Base-by-base conservation (phyloP, 2,888 invertebrate genomes). In the Sinodicranocentrus sp. region DNA sequence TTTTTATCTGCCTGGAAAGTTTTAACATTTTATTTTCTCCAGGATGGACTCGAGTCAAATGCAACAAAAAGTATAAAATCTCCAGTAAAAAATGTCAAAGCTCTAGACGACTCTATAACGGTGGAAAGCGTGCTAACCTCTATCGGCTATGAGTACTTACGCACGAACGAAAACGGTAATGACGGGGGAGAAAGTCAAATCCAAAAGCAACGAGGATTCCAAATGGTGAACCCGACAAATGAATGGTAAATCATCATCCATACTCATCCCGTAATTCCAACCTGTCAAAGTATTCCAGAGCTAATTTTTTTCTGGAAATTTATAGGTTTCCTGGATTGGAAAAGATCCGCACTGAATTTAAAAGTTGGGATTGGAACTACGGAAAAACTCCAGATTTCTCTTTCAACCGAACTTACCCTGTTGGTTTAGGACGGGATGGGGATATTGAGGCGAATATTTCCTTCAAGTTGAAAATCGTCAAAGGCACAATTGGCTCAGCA, bases 311-410 rank as follows among this genome's bases (percentile, higher is more conserved):
- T n/a, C n/a, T n/a, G n/a, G n/a, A n/a, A n/a, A 10, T 43, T 48
- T 48, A 15, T 59, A 84, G 84, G 84, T 89, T 90, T 89, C 21
- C 90, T 94, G 95, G 96, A 89, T 92, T 97, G 28, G 93, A 93
- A 10, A 93, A 94, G 88, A 92, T 96, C 79, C 93, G 93, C 78
- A 92, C 93, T 48, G 93, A 94, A 84, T 93, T 96, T 70, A 91
- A 92, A 86, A 94, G 94, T 26, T 97, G 97, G 96, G 94, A 96
- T 82, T 98, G 97, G 97, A 94, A 94, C 85, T 95, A 93, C 90
- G 98, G 97, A 0, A 94, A 94, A 90, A 96, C 97, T 0, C 98
- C 98, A 0, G 93, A 94, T 87, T 98, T 98, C 91, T 93, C 93
- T 0, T 94, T 96, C 19, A 93, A 93, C 82, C 93, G 94, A 43